phyloP scores from a whole-genome alignment of 2,797 vertebrate species.

The Peromyscus melanophrys region DNA sequence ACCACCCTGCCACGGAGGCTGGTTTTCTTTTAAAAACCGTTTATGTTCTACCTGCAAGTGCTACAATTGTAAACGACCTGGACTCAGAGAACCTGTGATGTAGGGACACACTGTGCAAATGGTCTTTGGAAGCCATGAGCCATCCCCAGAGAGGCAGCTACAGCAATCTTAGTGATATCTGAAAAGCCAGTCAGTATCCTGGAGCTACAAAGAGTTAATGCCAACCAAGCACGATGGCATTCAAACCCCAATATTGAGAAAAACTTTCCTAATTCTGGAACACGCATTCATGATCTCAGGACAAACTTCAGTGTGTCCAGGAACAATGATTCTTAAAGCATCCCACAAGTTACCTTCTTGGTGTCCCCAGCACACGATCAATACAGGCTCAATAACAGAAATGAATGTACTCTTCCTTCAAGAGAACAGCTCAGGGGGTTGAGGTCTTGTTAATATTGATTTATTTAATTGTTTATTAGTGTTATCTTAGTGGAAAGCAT shows the following conservation, averaged over 20 bases:
- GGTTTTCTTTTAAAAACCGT: neutral
- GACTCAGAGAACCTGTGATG: neutral
- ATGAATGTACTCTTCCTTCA: neutral
- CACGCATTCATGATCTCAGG: neutral
- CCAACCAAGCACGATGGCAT: neutral
- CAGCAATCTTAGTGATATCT: neutral
- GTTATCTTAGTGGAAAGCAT: neutral
- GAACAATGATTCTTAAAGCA: neutral
- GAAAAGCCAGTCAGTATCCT: neutral
- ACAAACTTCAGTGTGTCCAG: neutral
- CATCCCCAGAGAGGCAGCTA: neutral
- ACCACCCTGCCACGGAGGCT: neutral
- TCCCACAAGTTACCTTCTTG: neutral
- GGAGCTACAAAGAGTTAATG: neutral
- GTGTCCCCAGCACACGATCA: neutral
- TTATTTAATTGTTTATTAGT: neutral
- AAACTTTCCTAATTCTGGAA: neutral
- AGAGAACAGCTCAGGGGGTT: neutral
- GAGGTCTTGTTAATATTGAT: neutral
- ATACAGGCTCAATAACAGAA: neutral
- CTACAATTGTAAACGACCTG: neutral
- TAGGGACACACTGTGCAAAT: neutral
- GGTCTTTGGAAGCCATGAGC: neutral
- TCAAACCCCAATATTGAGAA: neutral
- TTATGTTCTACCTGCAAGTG: neutral